Evolutionary conservation across 2,113 vertebrate species (phyloP), one percentile per base, ranked within the genome.

Genomic region (Entomyzon cyanotis): DNA sequence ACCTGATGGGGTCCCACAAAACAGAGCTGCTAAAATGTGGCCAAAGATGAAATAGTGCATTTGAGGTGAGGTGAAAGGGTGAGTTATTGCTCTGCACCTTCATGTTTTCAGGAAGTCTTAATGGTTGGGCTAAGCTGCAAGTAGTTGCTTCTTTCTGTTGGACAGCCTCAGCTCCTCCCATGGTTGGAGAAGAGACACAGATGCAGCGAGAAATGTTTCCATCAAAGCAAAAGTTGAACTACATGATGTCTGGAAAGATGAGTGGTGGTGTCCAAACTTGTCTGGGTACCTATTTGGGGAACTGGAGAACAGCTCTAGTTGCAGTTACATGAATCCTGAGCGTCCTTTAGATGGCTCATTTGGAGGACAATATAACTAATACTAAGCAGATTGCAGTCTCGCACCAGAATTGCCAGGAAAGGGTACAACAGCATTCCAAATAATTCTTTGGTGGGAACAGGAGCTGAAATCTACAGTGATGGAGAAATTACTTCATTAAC

Each of bases 241-340:
- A 78, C 80, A 81, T 89, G 59, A 86, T 46, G 65, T 95, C 92
- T 96, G 80, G 77, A 90, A 90, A 78, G 90, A 90, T 49, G 68
- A 81, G 53, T 75, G 73, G 41, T 2, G 11, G 28, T 0, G 0
- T 79, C 80, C 90, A 93, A 44, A 58, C 69, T 78, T 75, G 86
- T 95, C 87, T 93, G 83, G 41, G 31, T 87, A 44, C 50, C 56
- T 92, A 5, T 88, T 15, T 2, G 3, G 28, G 37, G 41, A 92
- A 27, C 52, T 89, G 52, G 71, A 92, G 71, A 95, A 63, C 52
- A 86, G 64, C 83, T 92, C 60, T 67, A 62, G 76, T 60, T 76
- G 60, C 47, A 71, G 27, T 71, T 89, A 92, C 2, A 2, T 42
- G 52, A 79, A 44, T 81, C 68, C 73, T 78, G 55, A 68, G 15